Evolutionary conservation across 92 coral and sea anemone genomes (phyloP).

Genomic region (Zoanthus sansibaricus): DNA sequence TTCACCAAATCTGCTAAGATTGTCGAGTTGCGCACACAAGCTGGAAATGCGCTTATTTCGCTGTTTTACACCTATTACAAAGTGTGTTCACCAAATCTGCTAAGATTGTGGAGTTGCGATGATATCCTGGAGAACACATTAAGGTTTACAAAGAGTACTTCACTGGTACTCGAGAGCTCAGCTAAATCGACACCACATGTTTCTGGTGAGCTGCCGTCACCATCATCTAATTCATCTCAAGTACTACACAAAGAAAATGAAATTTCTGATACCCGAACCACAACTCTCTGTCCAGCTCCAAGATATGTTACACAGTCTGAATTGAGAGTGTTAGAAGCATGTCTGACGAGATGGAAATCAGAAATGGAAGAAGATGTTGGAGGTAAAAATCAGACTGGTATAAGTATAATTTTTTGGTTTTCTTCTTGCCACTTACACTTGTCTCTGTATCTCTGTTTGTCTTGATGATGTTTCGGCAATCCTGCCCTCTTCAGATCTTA

Average conservation of each 20-base stretch:
- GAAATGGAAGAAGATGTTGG: constrained; percentile 81
- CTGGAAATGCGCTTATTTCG: too few relatives aligned
- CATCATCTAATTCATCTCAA: constrained; percentile 38
- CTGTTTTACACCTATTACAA: too few relatives aligned
- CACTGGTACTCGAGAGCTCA: constrained; percentile 54
- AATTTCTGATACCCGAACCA: constrained; percentile 57
- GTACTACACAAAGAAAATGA: constrained; percentile 54
- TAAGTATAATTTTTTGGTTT: too few relatives aligned
- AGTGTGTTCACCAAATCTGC: too few relatives aligned
- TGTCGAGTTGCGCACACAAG: too few relatives aligned
- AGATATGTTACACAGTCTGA: constrained; percentile 74
- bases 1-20: too few relatives aligned
- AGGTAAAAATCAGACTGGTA: constrained; percentile 45
- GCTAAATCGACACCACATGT: constrained; percentile 73
- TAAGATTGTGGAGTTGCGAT: too few relatives aligned
- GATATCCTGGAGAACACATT: constrained; percentile 77
- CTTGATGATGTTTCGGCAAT: too few relatives aligned
- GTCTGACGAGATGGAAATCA: constrained; percentile 75
- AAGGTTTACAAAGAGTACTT: constrained; percentile 69
- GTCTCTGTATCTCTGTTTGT: too few relatives aligned
- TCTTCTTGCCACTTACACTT: too few relatives aligned
- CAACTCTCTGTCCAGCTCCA: constrained; percentile 76
- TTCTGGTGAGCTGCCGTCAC: constrained; percentile 39
- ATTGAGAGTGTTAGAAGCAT: constrained; percentile 62
- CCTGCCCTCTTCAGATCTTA: too few relatives aligned